phyloP scores from a whole-genome alignment of 2,113 vertebrate species.

The Phalacrocorax aristotelis region DNA sequence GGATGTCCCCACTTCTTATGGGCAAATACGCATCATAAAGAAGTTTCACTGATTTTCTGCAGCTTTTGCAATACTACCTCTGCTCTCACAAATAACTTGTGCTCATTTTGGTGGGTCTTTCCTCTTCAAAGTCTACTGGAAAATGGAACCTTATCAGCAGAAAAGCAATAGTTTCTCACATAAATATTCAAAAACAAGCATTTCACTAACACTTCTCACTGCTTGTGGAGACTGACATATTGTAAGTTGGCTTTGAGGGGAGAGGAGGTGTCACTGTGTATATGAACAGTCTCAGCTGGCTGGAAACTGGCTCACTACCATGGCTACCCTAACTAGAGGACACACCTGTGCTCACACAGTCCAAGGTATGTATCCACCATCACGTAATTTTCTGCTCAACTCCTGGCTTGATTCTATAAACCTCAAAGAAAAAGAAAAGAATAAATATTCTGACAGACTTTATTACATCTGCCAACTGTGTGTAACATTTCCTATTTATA shows the following conservation, averaged over 20 bases:
- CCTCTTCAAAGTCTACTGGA: neutral
- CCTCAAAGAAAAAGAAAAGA: neutral
- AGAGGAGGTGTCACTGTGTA: neutral
- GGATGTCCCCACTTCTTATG: neutral
- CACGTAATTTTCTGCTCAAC: neutral
- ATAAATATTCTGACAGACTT: neutral
- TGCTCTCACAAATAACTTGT: neutral
- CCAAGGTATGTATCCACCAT: neutral
- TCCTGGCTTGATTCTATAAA: neutral
- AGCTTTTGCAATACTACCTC: neutral
- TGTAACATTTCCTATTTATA: neutral
- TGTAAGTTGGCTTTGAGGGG: neutral
- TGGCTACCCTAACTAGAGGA: neutral
- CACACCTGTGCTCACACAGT: neutral
- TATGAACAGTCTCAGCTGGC: neutral
- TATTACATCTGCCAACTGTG: neutral
- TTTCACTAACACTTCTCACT: accelerated
- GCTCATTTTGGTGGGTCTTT: neutral
- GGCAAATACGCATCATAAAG: neutral
- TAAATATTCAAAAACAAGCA: neutral
- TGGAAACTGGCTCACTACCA: neutral
- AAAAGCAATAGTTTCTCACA: neutral
- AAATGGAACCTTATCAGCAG: neutral
- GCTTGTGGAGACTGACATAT: neutral
- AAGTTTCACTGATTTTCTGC: neutral